Evolutionary conservation across 35 echinoderm and acorn worm genomes (phyloP), one percentile per base, ranked within the genome.

Genomic region (Chiridota heheva): DNA sequence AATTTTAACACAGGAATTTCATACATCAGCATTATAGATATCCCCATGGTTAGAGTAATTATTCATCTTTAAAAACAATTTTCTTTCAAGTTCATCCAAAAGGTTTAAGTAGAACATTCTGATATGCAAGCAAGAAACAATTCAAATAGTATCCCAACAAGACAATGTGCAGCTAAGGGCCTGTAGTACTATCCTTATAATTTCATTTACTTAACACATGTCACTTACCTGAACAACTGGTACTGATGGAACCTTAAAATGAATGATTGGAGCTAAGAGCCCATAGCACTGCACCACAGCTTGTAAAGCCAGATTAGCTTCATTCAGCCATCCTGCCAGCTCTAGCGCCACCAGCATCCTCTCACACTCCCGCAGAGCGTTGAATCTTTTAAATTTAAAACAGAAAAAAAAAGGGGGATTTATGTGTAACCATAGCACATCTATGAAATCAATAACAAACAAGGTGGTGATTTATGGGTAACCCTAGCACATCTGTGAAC

Each of bases 301-400:
- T 57, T 98, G 95, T 25, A 98, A 53, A 20, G 95, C 95, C 58
- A 98, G 53, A 76, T 88, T 98, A 34, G 89, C 84, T 60, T 91
- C 95, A 82, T 98, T 98, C 70, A 98, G 63, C 95, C 95, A 98
- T 29, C 95, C 95, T 33, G 95, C 95, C 78, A 98, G 40, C 76
- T 98, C 95, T 51, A 98, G 67, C 22, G 95, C 95, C 1, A 98
- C 95, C 60, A 98, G 42, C 95, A 98, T 98, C 5, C 89, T 81
- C 70, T 98, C 95, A 75, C 88, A 98, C 63, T 98, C 85, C 7
- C 62, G n/a, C 81, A 27, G 87, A 65, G 6, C 93, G 78, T 41
- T 87, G 87, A 18, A 89, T 70, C 92, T 96, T n/a, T n/a, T n/a
- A n/a, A n/a, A n/a, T n/a, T n/a, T n/a, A n/a, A n/a, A n/a, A n/a